Percentiles rank a stretch among this genome's conserved stretches.
Evolutionary conservation across 2,797 vertebrate species (phyloP).

Genomic region (Poeciliopsis turneri): DNA sequence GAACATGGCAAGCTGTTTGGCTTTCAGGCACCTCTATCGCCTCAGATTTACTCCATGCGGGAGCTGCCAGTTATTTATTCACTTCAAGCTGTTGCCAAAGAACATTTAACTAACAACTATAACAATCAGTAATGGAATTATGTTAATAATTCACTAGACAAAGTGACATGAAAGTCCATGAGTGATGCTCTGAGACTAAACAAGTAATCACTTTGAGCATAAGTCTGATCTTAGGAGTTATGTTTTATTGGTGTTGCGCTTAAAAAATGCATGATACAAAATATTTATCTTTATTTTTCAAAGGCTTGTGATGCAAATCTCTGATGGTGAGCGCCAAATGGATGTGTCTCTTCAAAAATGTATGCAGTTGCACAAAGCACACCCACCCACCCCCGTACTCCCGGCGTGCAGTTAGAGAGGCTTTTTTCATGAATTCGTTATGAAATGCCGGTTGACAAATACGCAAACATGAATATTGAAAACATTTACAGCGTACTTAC

Average conservation of each 20-base stretch:
- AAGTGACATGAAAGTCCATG: constrained; percentile 84
- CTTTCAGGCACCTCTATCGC: constrained; percentile 10
- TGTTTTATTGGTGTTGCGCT: constrained; percentile 69
- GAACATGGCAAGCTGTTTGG: constrained; percentile 12
- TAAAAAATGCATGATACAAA: constrained; percentile 82
- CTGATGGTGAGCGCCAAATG: constrained; percentile 79
- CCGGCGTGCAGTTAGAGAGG: constrained; percentile 73
- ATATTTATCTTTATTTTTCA: constrained; percentile 81
- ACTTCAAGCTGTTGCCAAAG: constrained; percentile 49
- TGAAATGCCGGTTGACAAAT: constrained; percentile 86
- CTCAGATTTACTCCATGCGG: constrained; percentile 7
- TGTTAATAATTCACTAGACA: constrained; percentile 84
- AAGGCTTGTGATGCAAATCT: constrained; percentile 77
- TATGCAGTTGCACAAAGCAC: constrained; percentile 75
- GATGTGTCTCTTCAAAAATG: constrained; percentile 83
- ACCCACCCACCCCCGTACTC: constrained; percentile 42
- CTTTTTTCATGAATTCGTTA: constrained; percentile 85
- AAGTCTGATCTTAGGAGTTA: constrained; percentile 56
- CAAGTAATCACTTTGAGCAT: constrained; percentile 57
- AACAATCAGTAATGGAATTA: constrained; percentile 77
- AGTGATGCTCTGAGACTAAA: constrained; percentile 66
- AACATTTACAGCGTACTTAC: constrained; percentile 79
- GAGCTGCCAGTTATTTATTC: constrained; percentile 57
- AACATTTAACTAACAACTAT: constrained; percentile 70
- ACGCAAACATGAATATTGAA: constrained; percentile 85